Base-by-base conservation (phyloP, 2,797 vertebrate species). In the Bucorvus abyssinicus region DNA sequence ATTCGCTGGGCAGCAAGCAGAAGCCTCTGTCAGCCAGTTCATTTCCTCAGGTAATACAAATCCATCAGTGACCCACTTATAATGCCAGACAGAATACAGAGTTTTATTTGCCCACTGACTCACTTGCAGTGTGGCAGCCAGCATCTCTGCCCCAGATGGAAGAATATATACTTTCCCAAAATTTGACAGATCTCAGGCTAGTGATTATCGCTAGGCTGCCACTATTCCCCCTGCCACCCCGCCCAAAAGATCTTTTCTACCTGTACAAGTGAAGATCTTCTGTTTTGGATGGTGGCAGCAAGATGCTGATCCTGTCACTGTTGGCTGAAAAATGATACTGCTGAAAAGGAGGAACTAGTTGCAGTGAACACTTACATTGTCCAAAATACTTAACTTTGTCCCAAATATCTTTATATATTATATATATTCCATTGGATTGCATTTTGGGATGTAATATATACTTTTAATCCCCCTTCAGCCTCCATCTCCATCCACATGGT, bases 21-120 rank as follows among this genome's bases (percentile, higher is more conserved):
- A 93, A 94, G 83, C 80, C 64, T 85, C 90, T 59, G 77, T 84
- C 74, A 6, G 36, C 69, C 73, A 88, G 89, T 89, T 95, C 44
- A 93, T 97, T 95, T 96, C 95, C 89, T 96, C 81, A 94, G 93
- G 95, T 96, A 93, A 96, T 84, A 88, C 89, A 96, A 90, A 94
- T 96, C 93, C 87, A 94, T 93, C 82, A 84, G 59, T 96, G 90
- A 92, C 86, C 95, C 85, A 93, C 89, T 96, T 96, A 93, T 84
- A 94, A 96, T 80, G 87, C 59, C 79, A 92, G 81, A 65, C 76
- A 91, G 89, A 83, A 91, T 44, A 83, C 42, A 84, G 3, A 81
- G 29, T 71, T 92, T 81, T 93, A 84, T 93, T 94, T 95, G 89
- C 69, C 65, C 79, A 88, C 53, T 88, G 91, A 94, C 79, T 94